phyloP scores from a whole-genome alignment of 2,797 vertebrate species.

The Agapornis canus region DNA sequence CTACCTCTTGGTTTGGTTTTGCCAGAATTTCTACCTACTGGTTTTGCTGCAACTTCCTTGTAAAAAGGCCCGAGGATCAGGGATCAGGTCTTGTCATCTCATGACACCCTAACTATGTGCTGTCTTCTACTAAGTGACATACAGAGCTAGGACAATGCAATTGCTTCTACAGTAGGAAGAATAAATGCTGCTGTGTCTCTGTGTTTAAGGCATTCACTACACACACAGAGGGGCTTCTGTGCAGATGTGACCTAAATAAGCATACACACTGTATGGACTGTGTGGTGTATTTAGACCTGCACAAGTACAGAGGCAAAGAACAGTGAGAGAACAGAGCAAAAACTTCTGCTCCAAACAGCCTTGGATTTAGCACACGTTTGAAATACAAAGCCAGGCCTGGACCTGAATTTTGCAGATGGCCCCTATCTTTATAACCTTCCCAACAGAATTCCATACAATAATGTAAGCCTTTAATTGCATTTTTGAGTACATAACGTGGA shows the following conservation, averaged over 20 bases:
- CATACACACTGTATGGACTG: fast-evolving
- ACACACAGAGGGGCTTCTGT: neutral
- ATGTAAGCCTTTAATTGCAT: neutral
- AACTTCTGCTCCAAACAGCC: neutral
- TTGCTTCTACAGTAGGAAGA: neutral
- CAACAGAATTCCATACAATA: neutral
- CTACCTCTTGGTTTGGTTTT: neutral
- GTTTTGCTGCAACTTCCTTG: neutral
- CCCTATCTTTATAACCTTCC: constrained; percentile 10
- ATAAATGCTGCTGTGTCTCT: neutral
- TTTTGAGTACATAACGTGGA: neutral
- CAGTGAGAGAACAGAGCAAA: neutral
- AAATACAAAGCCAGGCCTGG: neutral
- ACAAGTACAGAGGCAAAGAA: neutral
- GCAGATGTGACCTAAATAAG: neutral
- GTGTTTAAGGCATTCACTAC: neutral
- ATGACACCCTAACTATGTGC: neutral
- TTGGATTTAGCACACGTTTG: neutral
- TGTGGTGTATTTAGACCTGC: neutral
- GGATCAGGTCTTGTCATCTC: neutral
- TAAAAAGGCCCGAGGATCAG: neutral
- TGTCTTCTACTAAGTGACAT: neutral
- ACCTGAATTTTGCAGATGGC: neutral
- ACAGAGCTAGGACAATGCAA: fast-evolving
- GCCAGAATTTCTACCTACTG: neutral